A percentile compares a stretch with the other conserved stretches of the same genome.
Evolutionary conservation across 2,797 vertebrate species (phyloP).

Genomic region (Anguilla marmorata): DNA sequence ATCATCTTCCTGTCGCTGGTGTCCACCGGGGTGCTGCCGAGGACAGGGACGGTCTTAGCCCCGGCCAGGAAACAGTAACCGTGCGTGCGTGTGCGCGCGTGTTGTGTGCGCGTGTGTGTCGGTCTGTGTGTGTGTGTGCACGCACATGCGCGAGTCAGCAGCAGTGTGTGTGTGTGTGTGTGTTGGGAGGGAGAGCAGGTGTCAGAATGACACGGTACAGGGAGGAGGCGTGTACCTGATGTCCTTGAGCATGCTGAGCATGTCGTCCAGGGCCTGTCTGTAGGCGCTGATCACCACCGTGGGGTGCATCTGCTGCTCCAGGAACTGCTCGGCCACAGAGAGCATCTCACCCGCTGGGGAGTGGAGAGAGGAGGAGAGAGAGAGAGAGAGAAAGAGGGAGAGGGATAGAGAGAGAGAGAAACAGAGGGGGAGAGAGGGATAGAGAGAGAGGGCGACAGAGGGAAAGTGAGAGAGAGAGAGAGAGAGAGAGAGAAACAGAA

Average conservation of each 20-base stretch:
- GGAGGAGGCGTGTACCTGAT: constrained; percentile 74
- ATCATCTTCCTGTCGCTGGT: constrained; percentile 81
- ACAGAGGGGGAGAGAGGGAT: no score
- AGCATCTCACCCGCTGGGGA: constrained; percentile 92
- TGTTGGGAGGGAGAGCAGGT: background rate
- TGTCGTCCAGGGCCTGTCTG: constrained; percentile 89
- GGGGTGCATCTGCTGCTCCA: constrained; percentile 97
- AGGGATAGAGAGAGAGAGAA: background rate
- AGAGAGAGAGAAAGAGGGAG: background rate
- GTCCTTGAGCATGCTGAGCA: constrained; percentile 83
- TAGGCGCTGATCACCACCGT: constrained; percentile 91
- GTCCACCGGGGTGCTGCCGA: constrained; percentile 82
- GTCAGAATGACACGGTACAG: background rate
- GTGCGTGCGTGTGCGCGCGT: background rate
- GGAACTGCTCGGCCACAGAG: constrained; percentile 89
- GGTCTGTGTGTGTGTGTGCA: background rate
- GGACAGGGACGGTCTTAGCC: background rate
- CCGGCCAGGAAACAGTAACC: no score
- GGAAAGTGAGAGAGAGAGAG: background rate
- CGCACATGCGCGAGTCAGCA: no score
- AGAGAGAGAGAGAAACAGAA: no score
- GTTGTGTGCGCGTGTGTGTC: background rate
- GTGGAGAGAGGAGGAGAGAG: background rate
- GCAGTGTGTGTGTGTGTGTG: background rate
- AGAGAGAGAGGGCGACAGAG: no score